Evolutionary conservation across 2,797 vertebrate genomes (phyloP).

Genomic region (Melanitta fusca): DNA sequence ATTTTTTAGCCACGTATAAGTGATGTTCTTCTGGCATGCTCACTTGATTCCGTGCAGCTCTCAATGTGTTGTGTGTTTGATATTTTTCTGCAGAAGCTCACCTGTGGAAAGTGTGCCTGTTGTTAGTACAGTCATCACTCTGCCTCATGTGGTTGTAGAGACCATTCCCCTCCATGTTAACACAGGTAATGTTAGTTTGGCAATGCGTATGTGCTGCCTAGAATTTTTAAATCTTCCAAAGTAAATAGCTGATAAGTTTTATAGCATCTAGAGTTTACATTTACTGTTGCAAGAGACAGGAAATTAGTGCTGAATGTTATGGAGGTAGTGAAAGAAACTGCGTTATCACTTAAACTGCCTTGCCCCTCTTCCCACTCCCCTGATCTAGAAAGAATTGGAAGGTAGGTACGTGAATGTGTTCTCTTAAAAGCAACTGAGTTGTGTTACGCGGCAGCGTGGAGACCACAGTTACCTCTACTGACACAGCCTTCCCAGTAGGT

Average conservation of each 20-base stretch:
- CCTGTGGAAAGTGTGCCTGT: conserved; percentile 82
- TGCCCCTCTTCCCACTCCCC: background rate
- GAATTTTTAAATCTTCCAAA: background rate
- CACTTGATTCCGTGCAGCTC: background rate
- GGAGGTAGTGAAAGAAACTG: background rate
- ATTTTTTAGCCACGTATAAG: background rate
- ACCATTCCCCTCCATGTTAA: conserved; percentile 93
- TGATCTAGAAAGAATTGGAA: background rate
- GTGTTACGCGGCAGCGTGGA: background rate
- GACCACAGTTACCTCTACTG: background rate
- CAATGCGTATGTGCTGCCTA: background rate
- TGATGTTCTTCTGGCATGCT: background rate
- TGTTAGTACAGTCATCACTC: conserved; percentile 86
- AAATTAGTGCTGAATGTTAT: background rate
- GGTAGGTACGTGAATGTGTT: background rate
- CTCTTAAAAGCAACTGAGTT: background rate
- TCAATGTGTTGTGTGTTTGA: background rate
- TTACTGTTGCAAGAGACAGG: background rate
- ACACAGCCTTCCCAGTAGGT: background rate
- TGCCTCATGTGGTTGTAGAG: conserved; percentile 92
- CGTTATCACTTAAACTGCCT: fast-evolving
- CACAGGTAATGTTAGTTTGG: conserved; percentile 82
- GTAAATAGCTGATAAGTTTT: background rate
- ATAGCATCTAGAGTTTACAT: background rate
- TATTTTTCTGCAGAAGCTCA: conserved; percentile 81